Evolutionary conservation across 2,113 vertebrate species (phyloP).

Genomic region (Rhadina sibilatrix): DNA sequence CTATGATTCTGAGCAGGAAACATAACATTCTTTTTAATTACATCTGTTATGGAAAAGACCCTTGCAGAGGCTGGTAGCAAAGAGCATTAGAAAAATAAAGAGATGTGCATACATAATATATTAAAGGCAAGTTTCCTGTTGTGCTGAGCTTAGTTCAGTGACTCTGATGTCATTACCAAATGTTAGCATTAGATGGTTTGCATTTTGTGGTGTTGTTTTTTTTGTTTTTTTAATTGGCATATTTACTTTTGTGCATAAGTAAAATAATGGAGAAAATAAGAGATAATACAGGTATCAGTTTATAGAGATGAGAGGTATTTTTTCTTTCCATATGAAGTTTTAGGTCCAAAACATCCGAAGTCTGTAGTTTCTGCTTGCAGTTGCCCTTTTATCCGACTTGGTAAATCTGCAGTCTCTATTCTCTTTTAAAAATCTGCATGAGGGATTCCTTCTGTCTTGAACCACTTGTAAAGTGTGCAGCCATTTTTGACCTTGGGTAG

Average conservation of each 20-base stretch:
- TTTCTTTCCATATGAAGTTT: constrained; percentile 64
- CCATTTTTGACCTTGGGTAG: constrained; percentile 63
- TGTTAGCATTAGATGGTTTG: background rate
- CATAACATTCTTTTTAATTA: too few relatives aligned
- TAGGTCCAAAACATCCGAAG: constrained; percentile 65
- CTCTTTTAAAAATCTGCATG: constrained; percentile 68
- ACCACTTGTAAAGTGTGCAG: constrained; percentile 66
- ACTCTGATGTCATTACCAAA: background rate
- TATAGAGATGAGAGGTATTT: constrained; percentile 65
- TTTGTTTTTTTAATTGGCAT: background rate
- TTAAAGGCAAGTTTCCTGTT: background rate
- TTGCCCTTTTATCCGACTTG: constrained; percentile 65
- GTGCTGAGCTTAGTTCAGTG: background rate
- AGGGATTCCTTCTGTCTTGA: constrained; percentile 68
- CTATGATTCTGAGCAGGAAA: background rate
- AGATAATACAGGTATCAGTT: background rate
- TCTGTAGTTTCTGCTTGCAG: constrained; percentile 67
- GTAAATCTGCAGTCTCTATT: constrained; percentile 63
- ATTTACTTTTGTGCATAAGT: constrained; percentile 26
- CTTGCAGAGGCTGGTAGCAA: background rate
- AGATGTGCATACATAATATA: background rate
- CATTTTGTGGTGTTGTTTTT: background rate
- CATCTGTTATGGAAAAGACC: background rate
- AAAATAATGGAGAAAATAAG: constrained; percentile 41
- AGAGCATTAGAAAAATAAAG: background rate